Percentiles rank a stretch among this genome's conserved stretches.
Evolutionary conservation across 2,113 vertebrate genomes (phyloP).

Genomic region (Pteruthius melanotis): DNA sequence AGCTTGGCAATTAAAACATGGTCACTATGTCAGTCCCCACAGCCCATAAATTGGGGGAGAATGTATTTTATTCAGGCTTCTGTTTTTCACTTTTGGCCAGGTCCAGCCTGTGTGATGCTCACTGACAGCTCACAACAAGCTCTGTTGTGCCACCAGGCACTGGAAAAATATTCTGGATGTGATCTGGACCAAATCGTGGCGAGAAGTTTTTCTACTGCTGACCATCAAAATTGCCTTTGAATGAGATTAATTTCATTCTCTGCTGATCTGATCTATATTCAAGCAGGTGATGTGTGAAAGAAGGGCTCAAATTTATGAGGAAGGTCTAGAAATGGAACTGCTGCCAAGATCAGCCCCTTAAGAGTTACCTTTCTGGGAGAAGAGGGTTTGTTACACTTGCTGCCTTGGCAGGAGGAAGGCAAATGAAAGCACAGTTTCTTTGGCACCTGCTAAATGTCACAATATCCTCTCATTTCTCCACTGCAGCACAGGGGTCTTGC

Average conservation of each 20-base stretch:
- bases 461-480: background rate
- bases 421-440: background rate
- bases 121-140: background rate
- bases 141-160: background rate
- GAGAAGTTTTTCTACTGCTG: background rate
- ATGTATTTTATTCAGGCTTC: background rate
- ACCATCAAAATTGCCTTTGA: background rate
- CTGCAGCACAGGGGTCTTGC: rapidly evolving
- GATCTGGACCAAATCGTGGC: background rate
- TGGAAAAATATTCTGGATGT: background rate
- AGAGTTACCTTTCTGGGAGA: background rate
- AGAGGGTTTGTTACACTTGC: background rate
- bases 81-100: background rate
- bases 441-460: background rate
- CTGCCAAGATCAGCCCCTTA: background rate
- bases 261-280: background rate
- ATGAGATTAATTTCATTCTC: background rate
- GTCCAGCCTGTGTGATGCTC: background rate
- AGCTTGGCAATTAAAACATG: background rate
- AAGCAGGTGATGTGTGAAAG: background rate
- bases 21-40: background rate
- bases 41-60: background rate
- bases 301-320: background rate
- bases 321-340: background rate
- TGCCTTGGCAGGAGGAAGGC: background rate